Evolutionary conservation across 2,888 invertebrate genomes (phyloP).

Genomic region (Drosophila neotestacea): DNA sequence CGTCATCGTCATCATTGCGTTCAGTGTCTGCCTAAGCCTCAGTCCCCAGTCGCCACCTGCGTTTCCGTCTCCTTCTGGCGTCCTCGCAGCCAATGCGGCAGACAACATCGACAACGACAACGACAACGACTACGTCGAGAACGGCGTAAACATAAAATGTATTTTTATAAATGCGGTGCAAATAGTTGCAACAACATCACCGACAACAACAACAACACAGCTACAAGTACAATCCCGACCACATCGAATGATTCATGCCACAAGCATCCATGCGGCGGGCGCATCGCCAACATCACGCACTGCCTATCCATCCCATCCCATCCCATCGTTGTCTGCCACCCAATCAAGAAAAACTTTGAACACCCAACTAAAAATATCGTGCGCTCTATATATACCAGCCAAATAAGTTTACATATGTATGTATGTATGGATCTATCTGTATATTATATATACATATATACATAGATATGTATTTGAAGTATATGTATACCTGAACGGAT

Average conservation of each 20-base stretch:
- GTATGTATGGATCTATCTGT: conserved; percentile 5
- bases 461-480: conserved; percentile 5
- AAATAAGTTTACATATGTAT: conserved; percentile 25
- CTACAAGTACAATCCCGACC: conserved; percentile 57
- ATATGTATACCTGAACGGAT: conserved; percentile 67
- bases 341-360: conserved; percentile 77
- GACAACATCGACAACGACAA: conserved; percentile 53
- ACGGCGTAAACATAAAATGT: conserved; percentile 81
- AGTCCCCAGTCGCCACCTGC: conserved; percentile 53
- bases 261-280: conserved; percentile 73
- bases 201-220: conserved; percentile 44
- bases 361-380: conserved; percentile 71
- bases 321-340: conserved; percentile 50
- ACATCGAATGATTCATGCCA: conserved; percentile 74
- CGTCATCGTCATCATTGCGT: conserved; percentile 14
- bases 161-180: conserved; percentile 74
- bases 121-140: conserved; percentile 51
- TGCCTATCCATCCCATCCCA: conserved; percentile 40
- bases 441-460: not conserved
- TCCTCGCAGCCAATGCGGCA: conserved; percentile 59
- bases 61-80: conserved; percentile 52
- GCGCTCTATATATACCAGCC: conserved; percentile 70
- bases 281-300: conserved; percentile 79
- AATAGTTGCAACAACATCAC: conserved; percentile 70
- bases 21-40: conserved; percentile 45